Evolutionary conservation across 53 echinoderm and acorn worm species (phyloP).

Genomic region (Pentamera pediparva): DNA sequence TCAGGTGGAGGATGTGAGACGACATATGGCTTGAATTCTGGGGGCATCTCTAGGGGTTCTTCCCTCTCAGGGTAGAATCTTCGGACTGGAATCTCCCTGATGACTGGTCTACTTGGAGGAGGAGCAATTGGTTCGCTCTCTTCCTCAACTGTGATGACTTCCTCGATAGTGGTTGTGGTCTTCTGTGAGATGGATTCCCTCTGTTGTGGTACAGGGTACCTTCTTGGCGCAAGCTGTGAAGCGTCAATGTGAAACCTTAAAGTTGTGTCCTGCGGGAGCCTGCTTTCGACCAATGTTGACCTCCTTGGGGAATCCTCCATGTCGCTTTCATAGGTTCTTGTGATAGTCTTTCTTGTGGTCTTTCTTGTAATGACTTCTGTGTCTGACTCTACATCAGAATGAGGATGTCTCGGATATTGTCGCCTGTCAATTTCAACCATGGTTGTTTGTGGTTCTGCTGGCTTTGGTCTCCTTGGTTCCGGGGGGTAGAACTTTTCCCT

Average conservation of each 20-base stretch:
- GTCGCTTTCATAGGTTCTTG: conserved; percentile 54
- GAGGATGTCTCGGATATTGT: conserved; percentile 49
- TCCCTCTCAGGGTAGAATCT: conserved; percentile 8
- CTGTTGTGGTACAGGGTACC: conserved; percentile 20
- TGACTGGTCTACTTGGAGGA: background rate
- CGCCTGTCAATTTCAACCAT: conserved; percentile 33
- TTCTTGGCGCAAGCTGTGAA: conserved; percentile 27
- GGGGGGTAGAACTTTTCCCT: conserved; percentile 39
- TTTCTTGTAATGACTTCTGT: conserved; percentile 47
- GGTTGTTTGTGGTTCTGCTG: conserved; percentile 19
- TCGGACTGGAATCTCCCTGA: conserved; percentile 16
- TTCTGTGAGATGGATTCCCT: conserved; percentile 57
- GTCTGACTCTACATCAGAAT: conserved; percentile 41
- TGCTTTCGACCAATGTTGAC: conserved; percentile 19
- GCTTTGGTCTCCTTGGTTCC: conserved; percentile 10
- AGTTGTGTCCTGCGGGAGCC: conserved; percentile 3
- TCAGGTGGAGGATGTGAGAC: conserved; percentile 16
- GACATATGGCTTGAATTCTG: conserved; percentile 35
- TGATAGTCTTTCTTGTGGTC: conserved; percentile 57
- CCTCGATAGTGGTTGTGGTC: conserved; percentile 67
- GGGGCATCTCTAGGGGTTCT: conserved; percentile 14
- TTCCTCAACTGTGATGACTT: conserved; percentile 55
- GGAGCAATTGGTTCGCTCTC: conserved; percentile 40
- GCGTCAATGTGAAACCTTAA: conserved; percentile 64
- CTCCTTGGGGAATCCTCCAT: conserved; percentile 31